These are phyloP conservation scores for Drosophila hydei DNA, from an alignment of 1,140 invertebrate genomes.

Conservation along the genomic window DNA sequence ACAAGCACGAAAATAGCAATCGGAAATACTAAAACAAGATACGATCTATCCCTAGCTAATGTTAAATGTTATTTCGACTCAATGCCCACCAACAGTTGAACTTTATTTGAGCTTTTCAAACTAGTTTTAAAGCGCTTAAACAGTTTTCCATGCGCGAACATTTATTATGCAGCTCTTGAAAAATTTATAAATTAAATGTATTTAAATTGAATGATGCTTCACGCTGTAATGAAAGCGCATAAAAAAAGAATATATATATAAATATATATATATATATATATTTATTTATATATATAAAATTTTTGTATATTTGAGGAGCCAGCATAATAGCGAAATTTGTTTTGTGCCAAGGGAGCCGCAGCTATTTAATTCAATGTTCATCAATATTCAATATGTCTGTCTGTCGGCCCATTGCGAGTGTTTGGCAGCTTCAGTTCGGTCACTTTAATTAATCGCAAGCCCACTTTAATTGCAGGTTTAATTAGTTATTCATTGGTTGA, in stretches of 20 bases:
- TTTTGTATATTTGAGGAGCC: no score
- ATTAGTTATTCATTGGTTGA: slow-evolving; percentile 31
- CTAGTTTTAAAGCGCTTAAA: not conserved
- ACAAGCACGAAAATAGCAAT: no score
- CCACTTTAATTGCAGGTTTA: slow-evolving; percentile 20
- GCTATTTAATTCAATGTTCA: slow-evolving; percentile 19
- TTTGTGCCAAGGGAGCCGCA: not conserved
- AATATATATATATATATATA: not conserved
- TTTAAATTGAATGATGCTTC: slow-evolving; percentile 1
- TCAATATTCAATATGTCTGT: slow-evolving; percentile 17
- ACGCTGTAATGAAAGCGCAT: no score
- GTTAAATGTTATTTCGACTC: no score
- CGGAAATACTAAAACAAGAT: no score
- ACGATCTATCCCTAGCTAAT: no score
- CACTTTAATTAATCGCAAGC: slow-evolving; percentile 22
- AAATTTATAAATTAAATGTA: slow-evolving; percentile 7
- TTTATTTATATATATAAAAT: not conserved
- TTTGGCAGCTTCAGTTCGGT: slow-evolving; percentile 12
- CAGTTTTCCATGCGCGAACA: not conserved
- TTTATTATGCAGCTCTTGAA: slow-evolving; percentile 1
- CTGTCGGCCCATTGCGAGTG: not conserved
- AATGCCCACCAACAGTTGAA: no score
- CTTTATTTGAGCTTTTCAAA: no score
- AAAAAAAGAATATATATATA: not conserved
- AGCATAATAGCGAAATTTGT: slow-evolving; percentile 1